These are phyloP conservation scores for Drosophila meridiana DNA, from an alignment of 2,888 invertebrate species.

Conservation along the genomic window DNA sequence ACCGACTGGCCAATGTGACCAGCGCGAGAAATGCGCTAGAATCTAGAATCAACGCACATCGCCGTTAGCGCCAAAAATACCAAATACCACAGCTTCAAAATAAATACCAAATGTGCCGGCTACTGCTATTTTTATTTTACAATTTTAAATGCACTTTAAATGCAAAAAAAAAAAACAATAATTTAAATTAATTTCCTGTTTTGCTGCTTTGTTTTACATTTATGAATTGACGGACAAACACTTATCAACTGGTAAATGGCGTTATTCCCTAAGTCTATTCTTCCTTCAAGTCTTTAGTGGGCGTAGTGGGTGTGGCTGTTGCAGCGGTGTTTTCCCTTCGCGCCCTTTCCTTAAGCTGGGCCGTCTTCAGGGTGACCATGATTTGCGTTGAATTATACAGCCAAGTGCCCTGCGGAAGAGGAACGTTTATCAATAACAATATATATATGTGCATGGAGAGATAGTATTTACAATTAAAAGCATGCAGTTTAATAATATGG, in stretches of 20 bases:
- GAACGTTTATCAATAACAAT: not conserved
- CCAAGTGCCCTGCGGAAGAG: conserved; percentile 91
- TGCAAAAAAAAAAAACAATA: not conserved
- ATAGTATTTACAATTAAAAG: conserved; percentile 91
- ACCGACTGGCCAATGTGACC: conserved; percentile 54
- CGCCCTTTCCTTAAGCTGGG: conserved; percentile 90
- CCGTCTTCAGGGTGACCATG: conserved; percentile 93
- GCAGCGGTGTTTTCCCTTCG: conserved; percentile 85
- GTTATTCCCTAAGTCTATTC: conserved; percentile 36
- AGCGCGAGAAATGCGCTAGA: conserved; percentile 3
- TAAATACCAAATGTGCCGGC: conserved; percentile 27
- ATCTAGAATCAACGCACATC: conserved; percentile 4
- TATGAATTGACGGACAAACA: conserved; percentile 34
- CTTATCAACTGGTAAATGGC: conserved; percentile 17
- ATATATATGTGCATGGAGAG: not conserved
- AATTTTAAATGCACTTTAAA: not conserved
- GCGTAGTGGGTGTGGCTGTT: not conserved
- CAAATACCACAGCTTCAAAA: conserved; percentile 2
- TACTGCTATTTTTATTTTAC: conserved; percentile 1
- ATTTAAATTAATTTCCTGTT: not conserved
- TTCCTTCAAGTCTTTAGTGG: conserved; percentile 18
- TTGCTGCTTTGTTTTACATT: conserved; percentile 16
- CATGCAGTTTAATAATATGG: conserved; percentile 96
- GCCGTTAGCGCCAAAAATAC: conserved; percentile 19
- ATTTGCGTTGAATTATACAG: conserved; percentile 94